Percentiles rank a stretch among this genome's conserved stretches.
These are phyloP conservation scores for Lates japonicus DNA, from an alignment of 2,797 vertebrate species.

Conservation along the genomic window DNA sequence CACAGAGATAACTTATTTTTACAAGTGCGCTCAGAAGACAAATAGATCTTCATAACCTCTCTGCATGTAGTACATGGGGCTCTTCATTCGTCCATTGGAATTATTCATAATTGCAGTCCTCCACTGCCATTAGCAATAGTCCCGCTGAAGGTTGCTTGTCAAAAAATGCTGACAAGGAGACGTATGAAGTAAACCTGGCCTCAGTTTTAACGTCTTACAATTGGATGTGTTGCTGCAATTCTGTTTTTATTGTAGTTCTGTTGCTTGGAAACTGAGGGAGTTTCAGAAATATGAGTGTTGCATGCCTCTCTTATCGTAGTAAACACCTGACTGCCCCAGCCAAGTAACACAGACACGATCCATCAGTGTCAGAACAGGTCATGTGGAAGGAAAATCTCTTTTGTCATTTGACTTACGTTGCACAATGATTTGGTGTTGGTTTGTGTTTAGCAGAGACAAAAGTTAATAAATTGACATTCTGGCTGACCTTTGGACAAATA, in stretches of 20 bases:
- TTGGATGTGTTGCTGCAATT: constrained; percentile 26
- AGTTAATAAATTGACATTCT: constrained; percentile 57
- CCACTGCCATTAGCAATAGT: constrained; percentile 10
- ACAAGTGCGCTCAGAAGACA: constrained; percentile 15
- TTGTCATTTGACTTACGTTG: constrained; percentile 31
- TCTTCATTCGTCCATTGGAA: constrained; percentile 27
- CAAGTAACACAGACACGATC: constrained; percentile 47
- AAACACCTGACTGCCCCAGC: constrained; percentile 62
- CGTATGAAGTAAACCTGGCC: constrained; percentile 23
- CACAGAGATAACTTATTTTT: constrained; percentile 38
- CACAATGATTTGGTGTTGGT: constrained; percentile 47
- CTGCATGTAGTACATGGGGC: constrained; percentile 4
- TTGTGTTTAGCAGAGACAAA: constrained; percentile 48
- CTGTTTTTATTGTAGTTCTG: constrained; percentile 60
- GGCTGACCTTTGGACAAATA: constrained; percentile 58
- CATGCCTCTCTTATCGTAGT: constrained; percentile 45
- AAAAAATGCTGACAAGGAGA: constrained; percentile 43
- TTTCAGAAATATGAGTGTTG: constrained; percentile 33
- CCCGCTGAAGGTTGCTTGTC: constrained; percentile 30
- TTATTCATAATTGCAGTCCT: constrained; percentile 41
- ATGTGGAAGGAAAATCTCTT: constrained; percentile 28
- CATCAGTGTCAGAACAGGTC: constrained; percentile 44
- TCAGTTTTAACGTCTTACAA: constrained; percentile 19
- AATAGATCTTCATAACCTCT: constrained; percentile 26
- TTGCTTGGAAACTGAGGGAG: constrained; percentile 56